phyloP scores from a whole-genome alignment of 2,888 invertebrate species.

The Epirrhoe tristata region DNA sequence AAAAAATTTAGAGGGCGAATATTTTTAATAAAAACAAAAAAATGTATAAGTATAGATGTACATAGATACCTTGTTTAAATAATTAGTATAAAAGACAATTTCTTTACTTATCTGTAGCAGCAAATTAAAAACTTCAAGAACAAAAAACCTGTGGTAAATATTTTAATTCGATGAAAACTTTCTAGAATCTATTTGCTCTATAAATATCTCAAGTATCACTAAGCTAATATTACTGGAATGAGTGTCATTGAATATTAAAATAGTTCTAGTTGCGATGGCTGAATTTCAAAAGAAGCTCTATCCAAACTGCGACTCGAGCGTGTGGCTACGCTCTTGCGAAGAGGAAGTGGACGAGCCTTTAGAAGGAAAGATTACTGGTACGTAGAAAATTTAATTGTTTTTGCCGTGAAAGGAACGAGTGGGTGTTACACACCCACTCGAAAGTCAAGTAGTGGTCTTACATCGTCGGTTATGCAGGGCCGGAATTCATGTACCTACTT shows the following conservation, averaged over 20 bases:
- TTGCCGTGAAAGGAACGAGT: no score
- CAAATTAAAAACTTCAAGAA: not conserved
- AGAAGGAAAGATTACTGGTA: conserved; percentile 87
- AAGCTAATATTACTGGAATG: not conserved
- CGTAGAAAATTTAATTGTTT: conserved; percentile 2
- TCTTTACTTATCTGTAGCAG: no score
- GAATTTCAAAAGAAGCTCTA: conserved; percentile 66
- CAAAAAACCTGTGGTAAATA: not conserved
- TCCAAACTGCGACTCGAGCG: conserved; percentile 89
- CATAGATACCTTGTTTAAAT: no score
- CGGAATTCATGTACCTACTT: no score
- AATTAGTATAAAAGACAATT: no score
- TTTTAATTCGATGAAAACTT: not conserved
- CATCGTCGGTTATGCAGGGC: no score
- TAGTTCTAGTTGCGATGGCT: conserved; percentile 58
- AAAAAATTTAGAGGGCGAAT: no score
- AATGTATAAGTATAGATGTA: no score
- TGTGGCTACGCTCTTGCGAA: conserved; percentile 93
- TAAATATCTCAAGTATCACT: not conserved
- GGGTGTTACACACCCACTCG: no score
- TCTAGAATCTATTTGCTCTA: not conserved
- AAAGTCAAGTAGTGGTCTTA: no score
- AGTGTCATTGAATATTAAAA: conserved; percentile 3
- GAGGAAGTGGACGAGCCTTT: conserved; percentile 90
- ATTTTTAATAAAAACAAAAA: no score